Evolutionary conservation across 2,888 invertebrate genomes (phyloP).

Genomic region (Blastobasis adustella): DNA sequence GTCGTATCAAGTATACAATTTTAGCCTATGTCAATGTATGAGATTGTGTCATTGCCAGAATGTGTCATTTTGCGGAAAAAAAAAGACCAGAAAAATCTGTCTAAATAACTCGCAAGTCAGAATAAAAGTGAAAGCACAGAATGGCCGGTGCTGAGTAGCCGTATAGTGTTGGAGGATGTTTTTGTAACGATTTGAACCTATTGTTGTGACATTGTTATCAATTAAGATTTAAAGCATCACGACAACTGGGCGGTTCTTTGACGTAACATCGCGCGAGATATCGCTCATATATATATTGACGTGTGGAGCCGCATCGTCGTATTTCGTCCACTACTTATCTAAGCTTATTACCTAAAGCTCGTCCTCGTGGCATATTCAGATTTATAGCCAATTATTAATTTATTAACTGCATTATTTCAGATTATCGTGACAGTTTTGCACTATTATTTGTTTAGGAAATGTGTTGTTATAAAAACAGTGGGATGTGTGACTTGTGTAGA

Average conservation of each 20-base stretch:
- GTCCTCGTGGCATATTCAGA: constrained; percentile 35
- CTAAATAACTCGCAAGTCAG: too few relatives aligned
- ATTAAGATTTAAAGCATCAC: constrained; percentile 56
- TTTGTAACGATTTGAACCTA: constrained; percentile 40
- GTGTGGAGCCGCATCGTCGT: constrained; percentile 50
- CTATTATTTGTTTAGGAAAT: constrained; percentile 35
- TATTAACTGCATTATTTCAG: constrained; percentile 11
- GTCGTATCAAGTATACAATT: too few relatives aligned
- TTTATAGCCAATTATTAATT: constrained; percentile 33
- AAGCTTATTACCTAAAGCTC: constrained; percentile 69
- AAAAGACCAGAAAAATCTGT: too few relatives aligned
- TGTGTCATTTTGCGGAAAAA: too few relatives aligned
- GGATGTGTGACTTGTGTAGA: constrained; percentile 65
- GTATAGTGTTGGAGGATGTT: constrained; percentile 20
- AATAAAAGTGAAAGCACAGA: too few relatives aligned
- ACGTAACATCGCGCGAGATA: constrained; percentile 65
- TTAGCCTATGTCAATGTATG: too few relatives aligned
- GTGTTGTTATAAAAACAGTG: constrained; percentile 66
- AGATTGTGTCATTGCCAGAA: too few relatives aligned
- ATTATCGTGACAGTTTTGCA: constrained; percentile 12
- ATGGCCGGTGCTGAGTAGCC: too few relatives aligned
- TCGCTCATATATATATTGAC: constrained; percentile 67
- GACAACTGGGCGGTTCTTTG: constrained; percentile 69
- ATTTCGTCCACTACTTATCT: constrained; percentile 68
- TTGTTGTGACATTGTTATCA: constrained; percentile 53